phyloP scores from a whole-genome alignment of 2,888 invertebrate species.

The Sinotaia quadrata region DNA sequence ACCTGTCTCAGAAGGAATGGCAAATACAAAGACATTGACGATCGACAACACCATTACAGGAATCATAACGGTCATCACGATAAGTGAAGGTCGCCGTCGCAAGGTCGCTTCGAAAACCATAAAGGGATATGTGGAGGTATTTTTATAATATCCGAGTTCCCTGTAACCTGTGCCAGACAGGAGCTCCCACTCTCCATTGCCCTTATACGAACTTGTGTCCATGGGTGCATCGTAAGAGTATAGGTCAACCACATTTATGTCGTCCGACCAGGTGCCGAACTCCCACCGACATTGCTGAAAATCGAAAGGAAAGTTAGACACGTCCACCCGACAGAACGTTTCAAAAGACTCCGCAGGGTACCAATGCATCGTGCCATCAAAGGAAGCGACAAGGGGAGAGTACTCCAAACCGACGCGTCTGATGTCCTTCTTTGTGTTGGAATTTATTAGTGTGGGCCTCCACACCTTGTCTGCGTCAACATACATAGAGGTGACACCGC shows the following conservation, averaged over 20 bases:
- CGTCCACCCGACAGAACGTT: constrained; percentile 18
- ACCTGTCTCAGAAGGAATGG: constrained; percentile 25
- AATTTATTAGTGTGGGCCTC: constrained; percentile 4
- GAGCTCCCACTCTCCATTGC: constrained; percentile 19
- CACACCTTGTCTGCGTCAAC: not conserved
- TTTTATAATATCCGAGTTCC: no score
- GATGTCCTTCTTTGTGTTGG: constrained; percentile 17
- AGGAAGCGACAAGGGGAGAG: not conserved
- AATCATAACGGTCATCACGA: constrained; percentile 14
- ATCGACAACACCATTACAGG: constrained; percentile 9
- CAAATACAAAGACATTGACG: constrained; percentile 21
- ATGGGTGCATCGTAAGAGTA: not conserved
- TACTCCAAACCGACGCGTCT: constrained; percentile 15
- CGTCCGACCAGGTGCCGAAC: constrained; percentile 11
- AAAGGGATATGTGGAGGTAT: not conserved
- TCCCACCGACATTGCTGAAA: constrained; percentile 1
- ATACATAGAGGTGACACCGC: not conserved
- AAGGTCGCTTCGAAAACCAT: constrained; percentile 12
- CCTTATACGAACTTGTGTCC: not conserved
- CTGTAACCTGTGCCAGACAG: not conserved
- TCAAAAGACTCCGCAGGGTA: constrained; percentile 21
- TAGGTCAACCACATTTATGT: not conserved
- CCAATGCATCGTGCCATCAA: not conserved
- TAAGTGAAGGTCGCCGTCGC: constrained; percentile 7
- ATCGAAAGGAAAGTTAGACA: constrained; percentile 21